Evolutionary conservation across 1,140 invertebrate genomes (phyloP).

Genomic region (Mesaphorura yosii): DNA sequence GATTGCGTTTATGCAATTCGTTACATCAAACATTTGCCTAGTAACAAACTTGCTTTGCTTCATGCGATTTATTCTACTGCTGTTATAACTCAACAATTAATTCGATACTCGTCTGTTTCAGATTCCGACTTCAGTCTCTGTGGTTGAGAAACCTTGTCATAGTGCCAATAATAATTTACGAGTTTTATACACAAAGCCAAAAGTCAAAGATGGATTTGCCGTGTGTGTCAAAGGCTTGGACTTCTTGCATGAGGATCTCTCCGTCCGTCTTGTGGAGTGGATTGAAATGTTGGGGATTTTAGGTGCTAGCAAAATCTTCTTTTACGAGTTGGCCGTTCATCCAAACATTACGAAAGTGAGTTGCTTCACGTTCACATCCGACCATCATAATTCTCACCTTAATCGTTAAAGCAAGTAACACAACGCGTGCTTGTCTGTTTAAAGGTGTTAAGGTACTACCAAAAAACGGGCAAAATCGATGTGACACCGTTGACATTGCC

Average conservation of each 20-base stretch:
- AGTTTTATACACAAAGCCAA: slow-evolving; percentile 61
- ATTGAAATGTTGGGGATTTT: slow-evolving; percentile 73
- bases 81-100: too few relatives aligned
- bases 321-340: slow-evolving; percentile 82
- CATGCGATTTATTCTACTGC: too few relatives aligned
- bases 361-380: background rate
- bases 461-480: slow-evolving; percentile 58
- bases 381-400: slow-evolving; percentile 1
- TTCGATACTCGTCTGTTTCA: slow-evolving; percentile 35
- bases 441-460: slow-evolving; percentile 56
- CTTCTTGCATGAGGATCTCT: slow-evolving; percentile 80
- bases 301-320: slow-evolving; percentile 83
- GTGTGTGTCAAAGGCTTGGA: slow-evolving; percentile 91
- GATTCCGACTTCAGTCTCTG: slow-evolving; percentile 69
- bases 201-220: slow-evolving; percentile 65
- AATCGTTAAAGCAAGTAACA: background rate
- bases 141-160: slow-evolving; percentile 74
- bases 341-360: slow-evolving; percentile 75
- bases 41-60: too few relatives aligned
- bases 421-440: background rate
- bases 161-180: slow-evolving; percentile 73
- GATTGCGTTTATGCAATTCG: too few relatives aligned
- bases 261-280: slow-evolving; percentile 85
- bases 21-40: too few relatives aligned
- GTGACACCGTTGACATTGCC: slow-evolving; percentile 78